These are phyloP conservation scores for Halocynthia aurantium DNA, from an alignment of 23 tunicate species.

Conservation along the genomic window DNA sequence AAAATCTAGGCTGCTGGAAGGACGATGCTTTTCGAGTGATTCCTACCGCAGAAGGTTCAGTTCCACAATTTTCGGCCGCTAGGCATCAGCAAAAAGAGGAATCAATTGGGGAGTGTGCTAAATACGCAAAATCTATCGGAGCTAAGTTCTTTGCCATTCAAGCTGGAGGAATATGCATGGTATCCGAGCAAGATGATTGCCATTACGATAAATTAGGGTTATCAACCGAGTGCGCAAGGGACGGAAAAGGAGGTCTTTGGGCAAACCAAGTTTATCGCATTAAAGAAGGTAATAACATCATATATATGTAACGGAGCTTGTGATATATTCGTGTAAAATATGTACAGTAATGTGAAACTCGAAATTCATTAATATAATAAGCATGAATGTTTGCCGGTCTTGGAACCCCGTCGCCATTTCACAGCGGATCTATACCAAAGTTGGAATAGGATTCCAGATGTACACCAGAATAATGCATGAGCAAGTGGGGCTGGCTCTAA, in stretches of 20 bases:
- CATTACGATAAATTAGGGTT: neutral
- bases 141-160: neutral
- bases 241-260: conserved; percentile 11
- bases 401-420: too few species aligned
- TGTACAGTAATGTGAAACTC: too few species aligned
- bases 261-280: conserved; percentile 2
- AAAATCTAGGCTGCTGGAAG: conserved; percentile 6
- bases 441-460: too few species aligned
- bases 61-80: too few species aligned
- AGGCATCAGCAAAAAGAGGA: neutral
- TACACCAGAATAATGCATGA: too few species aligned
- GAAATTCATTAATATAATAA: too few species aligned
- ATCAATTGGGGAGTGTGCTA: conserved; percentile 1
- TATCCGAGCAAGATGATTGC: conserved; percentile 1
- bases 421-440: too few species aligned
- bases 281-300: neutral
- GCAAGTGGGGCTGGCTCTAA: too few species aligned
- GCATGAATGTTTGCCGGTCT: too few species aligned
- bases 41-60: conserved; percentile 9
- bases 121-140: conserved; percentile 4
- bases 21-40: conserved; percentile 13
- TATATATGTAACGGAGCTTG: neutral
- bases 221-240: neutral
- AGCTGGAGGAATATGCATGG: conserved; percentile 1
- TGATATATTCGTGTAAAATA: too few species aligned